A percentile compares a stretch with the other conserved stretches of the same genome.
These are phyloP conservation scores for Crotalus horridus DNA, from an alignment of 2,113 vertebrate genomes.

Conservation along the genomic window DNA sequence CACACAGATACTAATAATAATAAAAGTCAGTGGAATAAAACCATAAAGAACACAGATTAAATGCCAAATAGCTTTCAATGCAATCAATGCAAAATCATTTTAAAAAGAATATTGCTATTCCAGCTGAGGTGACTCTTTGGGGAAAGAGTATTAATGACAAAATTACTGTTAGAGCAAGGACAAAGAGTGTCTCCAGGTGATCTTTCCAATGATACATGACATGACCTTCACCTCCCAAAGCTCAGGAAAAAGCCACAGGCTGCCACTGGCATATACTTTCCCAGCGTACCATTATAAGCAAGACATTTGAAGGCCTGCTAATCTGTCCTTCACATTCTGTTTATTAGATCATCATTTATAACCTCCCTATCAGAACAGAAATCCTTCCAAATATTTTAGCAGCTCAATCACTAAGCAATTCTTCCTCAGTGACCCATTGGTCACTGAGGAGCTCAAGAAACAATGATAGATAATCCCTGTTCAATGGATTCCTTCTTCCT, in stretches of 20 bases:
- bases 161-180: not conserved
- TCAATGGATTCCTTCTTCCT: not conserved
- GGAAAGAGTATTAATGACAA: constrained; percentile 2
- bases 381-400: not conserved
- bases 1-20: constrained; percentile 26
- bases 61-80: not conserved
- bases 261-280: not conserved
- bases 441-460: not conserved
- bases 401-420: not conserved
- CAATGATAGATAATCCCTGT: not conserved
- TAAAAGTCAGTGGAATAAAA: constrained; percentile 45
- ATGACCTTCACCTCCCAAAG: constrained; percentile 16
- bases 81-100: constrained; percentile 24
- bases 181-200: constrained; percentile 9
- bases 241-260: constrained; percentile 15
- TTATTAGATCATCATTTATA: not conserved
- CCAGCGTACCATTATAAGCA: not conserved
- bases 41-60: constrained; percentile 38
- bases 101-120: constrained; percentile 13
- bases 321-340: not conserved
- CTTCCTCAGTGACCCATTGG: not conserved
- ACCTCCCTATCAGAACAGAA: not conserved
- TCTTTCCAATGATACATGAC: not conserved
- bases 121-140: not conserved
- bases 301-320: not conserved